These are phyloP conservation scores for Coptotermes formosanus DNA, from an alignment of 1,140 invertebrate species.

Conservation along the genomic window DNA sequence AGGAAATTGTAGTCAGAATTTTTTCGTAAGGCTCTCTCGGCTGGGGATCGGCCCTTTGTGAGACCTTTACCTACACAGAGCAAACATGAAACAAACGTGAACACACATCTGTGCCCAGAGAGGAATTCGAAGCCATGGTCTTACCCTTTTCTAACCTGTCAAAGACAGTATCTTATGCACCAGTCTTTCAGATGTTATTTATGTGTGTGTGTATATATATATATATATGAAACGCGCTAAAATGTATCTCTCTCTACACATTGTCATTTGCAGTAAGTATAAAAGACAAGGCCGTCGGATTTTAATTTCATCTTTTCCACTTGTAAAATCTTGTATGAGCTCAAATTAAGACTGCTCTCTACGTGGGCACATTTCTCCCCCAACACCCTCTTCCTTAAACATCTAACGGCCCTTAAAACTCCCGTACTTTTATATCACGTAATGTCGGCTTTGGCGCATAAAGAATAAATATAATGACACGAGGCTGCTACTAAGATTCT, in stretches of 20 bases:
- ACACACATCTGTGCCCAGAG: no score
- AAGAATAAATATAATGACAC: neutral
- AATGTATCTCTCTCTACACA: neutral
- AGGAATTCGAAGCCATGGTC: no score
- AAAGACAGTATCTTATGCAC: no score
- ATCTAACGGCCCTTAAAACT: neutral
- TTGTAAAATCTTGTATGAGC: neutral
- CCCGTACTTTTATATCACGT: neutral
- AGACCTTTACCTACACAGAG: no score
- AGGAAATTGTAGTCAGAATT: no score
- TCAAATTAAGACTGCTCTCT: neutral
- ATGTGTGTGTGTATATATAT: no score
- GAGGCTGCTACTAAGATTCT: neutral
- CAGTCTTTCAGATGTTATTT: no score
- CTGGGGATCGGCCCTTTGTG: no score
- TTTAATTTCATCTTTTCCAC: slow-evolving; percentile 19
- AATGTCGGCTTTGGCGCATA: neutral
- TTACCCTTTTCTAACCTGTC: no score
- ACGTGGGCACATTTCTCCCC: neutral
- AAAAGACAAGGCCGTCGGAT: neutral
- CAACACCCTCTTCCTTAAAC: slow-evolving; percentile 1
- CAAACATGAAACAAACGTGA: no score
- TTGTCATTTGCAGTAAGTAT: neutral
- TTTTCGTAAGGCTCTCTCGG: no score
- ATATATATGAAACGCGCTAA: neutral